Conservation (phyloP, 2,113 vertebrate genomes). For the Lasiurus borealis region DNA sequence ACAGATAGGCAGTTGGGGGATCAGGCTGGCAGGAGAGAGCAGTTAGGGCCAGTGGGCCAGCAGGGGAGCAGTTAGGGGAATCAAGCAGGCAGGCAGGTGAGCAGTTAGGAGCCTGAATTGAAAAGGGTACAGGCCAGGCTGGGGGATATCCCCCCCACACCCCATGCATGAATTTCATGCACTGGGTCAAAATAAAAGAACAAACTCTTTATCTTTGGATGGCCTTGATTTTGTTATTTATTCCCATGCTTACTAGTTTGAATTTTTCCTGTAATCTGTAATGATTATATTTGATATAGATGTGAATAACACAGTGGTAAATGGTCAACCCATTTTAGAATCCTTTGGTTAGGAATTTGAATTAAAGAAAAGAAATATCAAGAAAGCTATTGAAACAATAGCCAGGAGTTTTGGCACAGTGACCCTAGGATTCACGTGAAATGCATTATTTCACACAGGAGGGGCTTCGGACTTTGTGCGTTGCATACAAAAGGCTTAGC, state of each 20-base stretch:
- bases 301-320: fast-evolving
- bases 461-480: slow-evolving; percentile 95
- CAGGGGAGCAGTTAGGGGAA: too few relatives aligned
- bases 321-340: fast-evolving
- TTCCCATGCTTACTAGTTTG: neutral
- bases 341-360: neutral
- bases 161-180: too few relatives aligned
- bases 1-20: too few relatives aligned
- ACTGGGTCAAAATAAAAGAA: neutral
- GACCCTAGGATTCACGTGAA: fast-evolving
- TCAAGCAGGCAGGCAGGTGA: too few relatives aligned
- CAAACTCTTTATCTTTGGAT: neutral
- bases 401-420: neutral
- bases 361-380: neutral
- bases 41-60: too few relatives aligned
- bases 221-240: too few relatives aligned
- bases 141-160: too few relatives aligned
- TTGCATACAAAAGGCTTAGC: slow-evolving; percentile 93
- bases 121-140: too few relatives aligned
- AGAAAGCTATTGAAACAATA: fast-evolving
- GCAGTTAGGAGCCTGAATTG: too few relatives aligned
- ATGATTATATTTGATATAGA: fast-evolving
- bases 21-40: too few relatives aligned
- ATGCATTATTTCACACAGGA: slow-evolving; percentile 87
- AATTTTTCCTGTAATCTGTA: fast-evolving